A percentile compares a stretch with the other conserved stretches of the same genome.
These are phyloP conservation scores for Etheostoma nigrum DNA, from an alignment of 2,797 vertebrate genomes.

Conservation along the genomic window DNA sequence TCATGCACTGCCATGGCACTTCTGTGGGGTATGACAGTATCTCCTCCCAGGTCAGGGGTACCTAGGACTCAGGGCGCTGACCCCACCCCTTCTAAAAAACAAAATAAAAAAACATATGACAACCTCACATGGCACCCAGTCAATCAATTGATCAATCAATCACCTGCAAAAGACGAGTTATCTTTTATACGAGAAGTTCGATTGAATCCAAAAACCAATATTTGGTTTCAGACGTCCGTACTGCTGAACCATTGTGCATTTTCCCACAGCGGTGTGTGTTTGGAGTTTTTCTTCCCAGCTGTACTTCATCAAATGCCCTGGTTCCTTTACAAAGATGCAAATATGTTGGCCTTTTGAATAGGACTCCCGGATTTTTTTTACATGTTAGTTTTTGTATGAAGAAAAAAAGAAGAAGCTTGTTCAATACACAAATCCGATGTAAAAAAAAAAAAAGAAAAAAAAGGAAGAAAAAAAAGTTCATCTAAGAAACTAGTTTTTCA, in stretches of 20 bases:
- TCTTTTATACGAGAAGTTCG: conserved; percentile 67
- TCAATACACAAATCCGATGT: conserved; percentile 81
- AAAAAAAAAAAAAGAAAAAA: conserved; percentile 44
- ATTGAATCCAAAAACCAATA: conserved; percentile 67
- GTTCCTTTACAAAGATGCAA: conserved; percentile 72
- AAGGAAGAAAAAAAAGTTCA: conserved; percentile 65
- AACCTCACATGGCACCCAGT: conserved; percentile 37
- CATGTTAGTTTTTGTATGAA: conserved; percentile 86
- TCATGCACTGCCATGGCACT: conserved; percentile 20
- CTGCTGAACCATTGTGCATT: conserved; percentile 61
- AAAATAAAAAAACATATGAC: conserved; percentile 3
- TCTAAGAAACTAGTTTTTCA: conserved; percentile 81
- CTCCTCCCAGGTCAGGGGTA: conserved; percentile 60
- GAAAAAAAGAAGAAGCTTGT: conserved; percentile 72
- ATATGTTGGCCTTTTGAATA: conserved; percentile 79
- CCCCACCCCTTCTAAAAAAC: conserved; percentile 31
- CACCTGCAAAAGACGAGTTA: conserved; percentile 59
- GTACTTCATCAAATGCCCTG: conserved; percentile 42
- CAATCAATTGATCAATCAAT: conserved; percentile 49
- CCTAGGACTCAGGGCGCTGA: conserved; percentile 66
- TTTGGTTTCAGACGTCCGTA: conserved; percentile 68
- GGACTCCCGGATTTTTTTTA: conserved; percentile 76
- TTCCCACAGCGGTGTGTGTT: conserved; percentile 49
- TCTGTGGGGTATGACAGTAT: conserved; percentile 51
- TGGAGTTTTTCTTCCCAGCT: conserved; percentile 50